Base-by-base conservation (phyloP, 2,113 vertebrate species). In the Malurus cyaneus region DNA sequence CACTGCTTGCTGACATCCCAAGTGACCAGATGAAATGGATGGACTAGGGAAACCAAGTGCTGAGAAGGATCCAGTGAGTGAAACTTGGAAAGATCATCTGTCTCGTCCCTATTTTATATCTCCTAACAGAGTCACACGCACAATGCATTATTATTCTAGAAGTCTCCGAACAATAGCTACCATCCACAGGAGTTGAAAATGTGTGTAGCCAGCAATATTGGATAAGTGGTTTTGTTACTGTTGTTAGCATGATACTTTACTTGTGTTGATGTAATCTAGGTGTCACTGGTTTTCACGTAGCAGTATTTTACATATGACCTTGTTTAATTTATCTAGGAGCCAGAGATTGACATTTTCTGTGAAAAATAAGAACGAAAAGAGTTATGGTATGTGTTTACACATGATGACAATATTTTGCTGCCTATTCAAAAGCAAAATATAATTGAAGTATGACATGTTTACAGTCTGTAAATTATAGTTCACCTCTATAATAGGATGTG, bases 1-100 rank as follows among this genome's bases (percentile, higher is more conserved):
- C 91, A 70, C 70, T 41, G 71, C 89, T 94, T 93, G 52, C 89
- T 94, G 96, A 93, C 94, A 95, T 88, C 86, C 92, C 59, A 61
- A 89, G 96, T 89, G 95, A 95, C 95, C 96, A 90, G 80, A 62
- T 23, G 90, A 92, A 94, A 94, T 26, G 84, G 92, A 89, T 94
- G 69, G 84, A 88, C 39, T 56, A 6, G 39, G 61, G 77, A 89
- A 85, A 74, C 79, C 82, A 77, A 46, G 71, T 36, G 72, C 89
- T 82, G 54, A 52, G 83, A 32, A 78, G 74, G 73, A 81, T 80
- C 28, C 7, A 52, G 81, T 82, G 93, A 88, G 74, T 80, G 78
- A 92, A 96, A 92, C 91, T 92, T 93, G 81, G 64, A 92, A 93
- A 86, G 92, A 95, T 87, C 88, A 88, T 97, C 69, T 29, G 56